phyloP scores from a whole-genome alignment of 2,888 invertebrate genomes.

The Drosophila robusta region DNA sequence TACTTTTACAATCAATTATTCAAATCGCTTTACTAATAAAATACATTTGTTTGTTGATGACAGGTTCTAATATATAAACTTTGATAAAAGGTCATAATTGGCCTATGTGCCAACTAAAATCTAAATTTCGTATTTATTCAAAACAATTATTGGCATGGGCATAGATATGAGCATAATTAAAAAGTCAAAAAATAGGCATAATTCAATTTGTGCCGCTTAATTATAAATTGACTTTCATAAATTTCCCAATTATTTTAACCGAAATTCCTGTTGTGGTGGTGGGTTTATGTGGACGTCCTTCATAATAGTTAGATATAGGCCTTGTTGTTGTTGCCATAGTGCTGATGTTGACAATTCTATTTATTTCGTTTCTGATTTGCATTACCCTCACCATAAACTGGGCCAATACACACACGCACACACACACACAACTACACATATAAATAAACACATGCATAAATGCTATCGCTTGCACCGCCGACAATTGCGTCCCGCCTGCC shows the following conservation, averaged over 20 bases:
- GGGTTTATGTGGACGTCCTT: conserved; percentile 2
- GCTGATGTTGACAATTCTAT: conserved; percentile 44
- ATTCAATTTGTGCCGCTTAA: conserved; percentile 18
- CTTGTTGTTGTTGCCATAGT: conserved; percentile 13
- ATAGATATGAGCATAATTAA: conserved; percentile 7
- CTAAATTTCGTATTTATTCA: background rate
- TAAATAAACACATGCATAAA: conserved; percentile 22
- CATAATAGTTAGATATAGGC: conserved; percentile 12
- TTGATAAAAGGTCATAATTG: background rate
- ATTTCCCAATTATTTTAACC: conserved; percentile 15
- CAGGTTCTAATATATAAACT: no score
- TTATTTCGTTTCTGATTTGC: conserved; percentile 53
- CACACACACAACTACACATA: conserved; percentile 7
- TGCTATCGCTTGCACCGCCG: conserved; percentile 34
- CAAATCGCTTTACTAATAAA: background rate
- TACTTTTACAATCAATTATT: background rate
- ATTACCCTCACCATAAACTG: conserved; percentile 20
- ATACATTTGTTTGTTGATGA: background rate
- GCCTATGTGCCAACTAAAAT: background rate
- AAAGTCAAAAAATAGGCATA: conserved; percentile 9
- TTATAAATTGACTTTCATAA: conserved; percentile 32
- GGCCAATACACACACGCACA: background rate
- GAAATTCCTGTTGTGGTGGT: background rate
- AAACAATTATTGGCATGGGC: background rate
- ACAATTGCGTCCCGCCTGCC: conserved; percentile 24